Evolutionary conservation across 2,888 invertebrate genomes (phyloP), one percentile per base, ranked within the genome.

Genomic region (Zele albiditarsus): DNA sequence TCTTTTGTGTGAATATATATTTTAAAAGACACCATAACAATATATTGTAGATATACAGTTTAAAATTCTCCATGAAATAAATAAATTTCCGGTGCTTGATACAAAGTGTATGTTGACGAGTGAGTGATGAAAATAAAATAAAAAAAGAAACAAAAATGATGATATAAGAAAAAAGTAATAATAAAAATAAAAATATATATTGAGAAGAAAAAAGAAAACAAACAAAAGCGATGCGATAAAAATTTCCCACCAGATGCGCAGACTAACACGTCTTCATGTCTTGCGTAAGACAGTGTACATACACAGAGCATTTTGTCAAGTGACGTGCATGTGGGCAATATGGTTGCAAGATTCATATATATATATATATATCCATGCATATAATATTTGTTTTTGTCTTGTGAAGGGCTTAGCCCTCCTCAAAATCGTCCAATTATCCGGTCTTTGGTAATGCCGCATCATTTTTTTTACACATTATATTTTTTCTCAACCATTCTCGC

Each of bases 281-380:
- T 75, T 77, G 75, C 77, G 77, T 68, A 77, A 75, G 71, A 27
- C 4, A 2, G n/a, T 53, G 4, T 53, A 53, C 16, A n/a, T 53
- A 53, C 20, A 53, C 46, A 8, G 20, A n/a, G 6, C 6, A 20
- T 20, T 20, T 53, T 20, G 20, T 20, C 53, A 53, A 53, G 20
- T 53, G 8, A 20, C 20, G 20, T 53, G n/a, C n/a, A 53, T 20
- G n/a, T 53, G 8, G 8, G 8, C 8, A 20, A 20, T 53, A 38
- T 38, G 38, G 38, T 38, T 38, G 12, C 38, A 38, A 8, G 38
- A 8, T 38, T 38, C 10, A 38, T 38, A 38, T 38, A 12, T 38
- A 38, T 42, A 33, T 69, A 67, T 23, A 8, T 14, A 68, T 27
- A 69, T 31, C 23, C 57, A 53, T 57, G 57, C 28, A 28, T 23